Percentiles rank a stretch among this genome's conserved stretches.
Conservation (phyloP, 2,113 vertebrate species). For the Ceyx cyanopectus region DNA sequence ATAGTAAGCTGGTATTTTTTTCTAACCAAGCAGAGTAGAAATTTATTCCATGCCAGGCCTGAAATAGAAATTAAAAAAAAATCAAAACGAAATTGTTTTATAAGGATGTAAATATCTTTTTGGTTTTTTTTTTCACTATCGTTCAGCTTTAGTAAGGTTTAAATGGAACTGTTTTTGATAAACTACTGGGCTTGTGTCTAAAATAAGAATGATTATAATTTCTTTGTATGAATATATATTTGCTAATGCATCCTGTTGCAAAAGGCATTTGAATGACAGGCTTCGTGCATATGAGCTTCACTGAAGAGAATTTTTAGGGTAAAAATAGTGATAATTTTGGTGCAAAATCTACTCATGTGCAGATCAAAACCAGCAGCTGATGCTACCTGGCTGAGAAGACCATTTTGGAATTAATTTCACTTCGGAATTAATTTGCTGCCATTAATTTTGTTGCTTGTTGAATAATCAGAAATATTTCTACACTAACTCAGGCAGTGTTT, state of each 20-base stretch:
- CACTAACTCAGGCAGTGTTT: background rate
- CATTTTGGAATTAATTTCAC: background rate
- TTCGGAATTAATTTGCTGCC: background rate
- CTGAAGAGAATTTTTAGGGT: background rate
- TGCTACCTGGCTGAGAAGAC: background rate
- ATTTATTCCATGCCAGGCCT: background rate
- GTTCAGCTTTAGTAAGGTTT: background rate
- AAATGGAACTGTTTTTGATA: background rate
- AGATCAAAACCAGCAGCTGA: background rate
- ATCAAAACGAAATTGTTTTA: too few species aligned
- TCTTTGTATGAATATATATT: background rate
- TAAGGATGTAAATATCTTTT: too few species aligned
- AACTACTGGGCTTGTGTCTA: background rate
- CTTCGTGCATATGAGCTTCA: background rate
- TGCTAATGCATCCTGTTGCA: background rate
- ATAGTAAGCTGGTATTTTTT: background rate
- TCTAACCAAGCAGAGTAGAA: background rate
- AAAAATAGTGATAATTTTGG: background rate
- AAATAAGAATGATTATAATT: background rate
- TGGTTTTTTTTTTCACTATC: background rate
- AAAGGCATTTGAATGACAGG: background rate
- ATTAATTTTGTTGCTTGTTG: background rate
- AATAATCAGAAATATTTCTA: background rate
- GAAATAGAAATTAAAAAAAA: background rate
- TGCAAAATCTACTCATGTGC: fast-evolving